Base-by-base conservation (phyloP, 2,888 invertebrate species). In the Metellina segmentata region DNA sequence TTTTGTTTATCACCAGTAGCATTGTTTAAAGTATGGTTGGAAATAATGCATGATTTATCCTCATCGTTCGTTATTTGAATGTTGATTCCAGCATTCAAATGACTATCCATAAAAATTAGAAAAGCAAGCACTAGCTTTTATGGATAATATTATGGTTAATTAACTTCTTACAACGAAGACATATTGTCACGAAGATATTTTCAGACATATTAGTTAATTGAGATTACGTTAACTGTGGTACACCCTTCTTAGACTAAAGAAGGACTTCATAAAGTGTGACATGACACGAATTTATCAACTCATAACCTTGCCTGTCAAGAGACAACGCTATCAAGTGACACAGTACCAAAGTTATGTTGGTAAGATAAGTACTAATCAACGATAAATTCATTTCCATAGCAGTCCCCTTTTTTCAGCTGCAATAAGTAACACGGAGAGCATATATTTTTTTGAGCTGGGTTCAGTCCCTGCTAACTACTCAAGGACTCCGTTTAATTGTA, bases 401-500 rank as follows among this genome's bases (percentile, higher is more conserved):
- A 5, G 52, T 61, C 13, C 72, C 48, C 16, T 48, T 79, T 79
- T 79, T 74, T 85, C 69, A 61, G 16, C 13, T 19, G 53, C 61
- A 61, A 61, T 61, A 61, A 61, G 61, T 61, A 61, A 61, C 61
- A 61, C n/a, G 19, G 53, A 85, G 53, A 61, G 34, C 6, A n/a
- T 48, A 53, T 52, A 19, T 61, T 8, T 74, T n/a, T 53, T 48
- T 61, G 70, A 61, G 61, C 16, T 16, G 9, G 16, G 61, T 61
- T 11, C 72, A 75, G 61, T 74, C 74, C 34, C 61, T 85, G 61
- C 75, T 85, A 85, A 81, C 79, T 74, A 75, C 75, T 69, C 81
- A 88, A 88, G 88, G 88, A 34, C 88, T 81, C 13, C 61, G 16
- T 48, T 81, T 81, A 88, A 69, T 88, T 81, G 48, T 74, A 88